phyloP scores from a whole-genome alignment of 1,140 invertebrate species.

The Tribolium castaneum region DNA sequence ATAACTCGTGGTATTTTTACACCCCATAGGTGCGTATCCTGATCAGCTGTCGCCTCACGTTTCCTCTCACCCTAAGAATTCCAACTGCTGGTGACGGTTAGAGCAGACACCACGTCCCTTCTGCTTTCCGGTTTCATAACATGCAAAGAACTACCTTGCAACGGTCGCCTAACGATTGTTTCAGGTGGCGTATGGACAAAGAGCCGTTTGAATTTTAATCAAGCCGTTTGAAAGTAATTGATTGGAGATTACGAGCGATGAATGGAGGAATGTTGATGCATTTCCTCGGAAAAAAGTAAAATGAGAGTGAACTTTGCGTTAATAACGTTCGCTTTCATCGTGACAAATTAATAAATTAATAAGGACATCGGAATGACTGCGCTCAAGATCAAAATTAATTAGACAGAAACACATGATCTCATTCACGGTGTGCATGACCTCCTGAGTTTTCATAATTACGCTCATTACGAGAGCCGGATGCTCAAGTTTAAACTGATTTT shows the following conservation, averaged over 20 bases:
- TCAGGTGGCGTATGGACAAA: neutral
- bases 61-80: slow-evolving; percentile 40
- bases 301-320: neutral
- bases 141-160: slow-evolving; percentile 11
- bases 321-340: slow-evolving; percentile 30
- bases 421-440: slow-evolving; percentile 35
- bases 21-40: slow-evolving; percentile 4
- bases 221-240: slow-evolving; percentile 1
- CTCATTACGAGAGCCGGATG: slow-evolving; percentile 26
- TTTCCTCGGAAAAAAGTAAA: slow-evolving; percentile 15
- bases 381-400: slow-evolving; percentile 29
- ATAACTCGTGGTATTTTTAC: slow-evolving; percentile 22
- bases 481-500: slow-evolving; percentile 7
- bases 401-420: slow-evolving; percentile 30
- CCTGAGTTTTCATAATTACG: slow-evolving; percentile 35
- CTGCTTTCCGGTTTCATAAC: slow-evolving; percentile 35
- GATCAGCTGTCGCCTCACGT: slow-evolving; percentile 43
- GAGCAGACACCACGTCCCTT: slow-evolving; percentile 32
- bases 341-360: slow-evolving; percentile 39
- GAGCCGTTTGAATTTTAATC: slow-evolving; percentile 1
- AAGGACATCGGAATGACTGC: slow-evolving; percentile 34
- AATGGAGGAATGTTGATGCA: slow-evolving; percentile 11
- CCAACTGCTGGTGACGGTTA: slow-evolving; percentile 40
- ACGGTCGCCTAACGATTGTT: slow-evolving; percentile 9
- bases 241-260: neutral